Base-by-base conservation (phyloP, 1,140 invertebrate genomes). In the Phymorhynchus buccinoides region DNA sequence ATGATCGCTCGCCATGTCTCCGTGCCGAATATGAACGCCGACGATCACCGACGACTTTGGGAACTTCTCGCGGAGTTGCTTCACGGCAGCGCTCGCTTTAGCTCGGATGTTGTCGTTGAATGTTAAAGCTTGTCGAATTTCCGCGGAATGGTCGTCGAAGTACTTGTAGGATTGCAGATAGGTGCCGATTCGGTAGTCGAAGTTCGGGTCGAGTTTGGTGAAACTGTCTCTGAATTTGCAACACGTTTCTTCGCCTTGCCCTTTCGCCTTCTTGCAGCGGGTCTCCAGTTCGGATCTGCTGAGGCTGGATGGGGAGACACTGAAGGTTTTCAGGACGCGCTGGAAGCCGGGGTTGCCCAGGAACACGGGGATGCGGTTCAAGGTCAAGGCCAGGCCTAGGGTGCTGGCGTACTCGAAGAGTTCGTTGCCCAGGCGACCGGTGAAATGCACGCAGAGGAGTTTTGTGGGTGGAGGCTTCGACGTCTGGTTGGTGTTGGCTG, bases 91-190 rank as follows among this genome's bases (percentile, higher is more conserved):
- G 27, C 84, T 48, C 0, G 88, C 88, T 48, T 85, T 48, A 0
- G 35, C 48, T 18, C 44, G 44, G 22, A 91, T 78, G 2, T 62
- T 32, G 18, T 84, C 80, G 18, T 87, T 87, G 68, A 91, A 89
- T 68, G 39, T 84, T 14, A 91, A 85, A 7, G 84, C 83, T 41
- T 89, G n/a, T 22, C 86, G 77, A n/a, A 91, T 62, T 1, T 35
- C 48, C 1, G 87, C n/a, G 41, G 80, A 35, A 27, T 87, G 71
- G 16, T 87, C 39, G 16, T 86, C 84, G 66, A 89, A 91, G 80
- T 91, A 91, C 68, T 87, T 87, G 89, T 89, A 91, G 2, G 88
- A 89, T 71, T 90, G 87, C 32, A 90, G 88, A 73, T 89, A 89
- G 0, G 84, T 80, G 37, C 83, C 79, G 1, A 90, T 68, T 27